phyloP scores from a whole-genome alignment of 2,797 vertebrate species.

The Eidolon dupreanum region DNA sequence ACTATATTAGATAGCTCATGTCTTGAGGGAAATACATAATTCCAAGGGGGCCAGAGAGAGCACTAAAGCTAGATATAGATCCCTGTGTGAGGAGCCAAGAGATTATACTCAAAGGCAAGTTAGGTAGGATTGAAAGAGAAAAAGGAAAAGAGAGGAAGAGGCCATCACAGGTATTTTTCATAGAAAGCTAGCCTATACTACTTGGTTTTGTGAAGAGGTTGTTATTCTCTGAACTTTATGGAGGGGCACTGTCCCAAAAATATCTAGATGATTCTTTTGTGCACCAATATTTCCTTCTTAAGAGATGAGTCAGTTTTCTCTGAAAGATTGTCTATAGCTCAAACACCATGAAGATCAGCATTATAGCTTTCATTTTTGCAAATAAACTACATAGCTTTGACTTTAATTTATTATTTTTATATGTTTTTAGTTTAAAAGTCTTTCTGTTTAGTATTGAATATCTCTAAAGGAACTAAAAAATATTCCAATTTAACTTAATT shows the following conservation, averaged over 20 bases:
- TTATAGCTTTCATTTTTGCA: neutral
- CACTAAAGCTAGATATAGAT: neutral
- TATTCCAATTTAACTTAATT: neutral
- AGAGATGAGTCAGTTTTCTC: neutral
- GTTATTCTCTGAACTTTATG: neutral
- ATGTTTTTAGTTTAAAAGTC: neutral
- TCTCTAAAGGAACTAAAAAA: neutral
- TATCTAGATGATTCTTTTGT: neutral
- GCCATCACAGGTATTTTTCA: neutral
- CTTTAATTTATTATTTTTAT: neutral
- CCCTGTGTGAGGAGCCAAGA: neutral
- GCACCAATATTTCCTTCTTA: neutral
- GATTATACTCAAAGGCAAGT: neutral
- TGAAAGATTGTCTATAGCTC: neutral
- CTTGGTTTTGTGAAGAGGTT: neutral
- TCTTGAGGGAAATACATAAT: neutral
- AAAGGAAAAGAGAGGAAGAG: neutral
- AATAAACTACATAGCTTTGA: neutral
- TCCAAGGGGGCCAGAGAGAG: neutral
- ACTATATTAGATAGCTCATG: neutral
- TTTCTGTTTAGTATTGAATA: neutral
- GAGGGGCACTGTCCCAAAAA: neutral
- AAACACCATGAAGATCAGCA: neutral
- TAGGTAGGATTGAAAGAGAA: neutral
- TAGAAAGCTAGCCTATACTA: neutral